A percentile compares a stretch with the other conserved stretches of the same genome.
Conservation (phyloP, 2,888 invertebrate genomes). For the Patella ulyssiponensis region DNA sequence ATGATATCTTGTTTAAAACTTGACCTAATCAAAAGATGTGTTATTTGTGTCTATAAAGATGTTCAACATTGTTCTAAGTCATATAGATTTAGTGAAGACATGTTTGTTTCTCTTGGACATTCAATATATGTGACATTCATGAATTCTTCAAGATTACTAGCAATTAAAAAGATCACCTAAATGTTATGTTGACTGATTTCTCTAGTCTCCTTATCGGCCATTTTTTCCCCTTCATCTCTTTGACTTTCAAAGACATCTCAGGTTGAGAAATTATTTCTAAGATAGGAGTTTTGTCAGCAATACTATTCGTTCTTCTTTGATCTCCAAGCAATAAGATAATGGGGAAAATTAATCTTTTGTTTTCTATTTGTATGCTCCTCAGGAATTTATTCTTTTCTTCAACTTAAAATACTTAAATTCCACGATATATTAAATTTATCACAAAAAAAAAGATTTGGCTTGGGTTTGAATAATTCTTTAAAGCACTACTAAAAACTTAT, state of each 20-base stretch:
- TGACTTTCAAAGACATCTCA: not conserved
- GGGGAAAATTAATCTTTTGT: too few species aligned
- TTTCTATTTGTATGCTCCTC: too few species aligned
- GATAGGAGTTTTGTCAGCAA: not conserved
- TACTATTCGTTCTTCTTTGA: not conserved
- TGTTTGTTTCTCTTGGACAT: conserved; percentile 4
- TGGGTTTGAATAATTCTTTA: too few species aligned
- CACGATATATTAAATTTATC: too few species aligned
- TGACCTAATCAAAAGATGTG: too few species aligned
- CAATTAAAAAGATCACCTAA: conserved; percentile 11
- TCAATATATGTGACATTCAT: conserved; percentile 4
- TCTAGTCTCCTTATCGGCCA: not conserved
- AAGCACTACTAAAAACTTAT: too few species aligned
- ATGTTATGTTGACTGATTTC: conserved; percentile 4
- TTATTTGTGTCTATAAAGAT: too few species aligned
- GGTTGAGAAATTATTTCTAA: not conserved
- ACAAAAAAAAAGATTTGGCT: too few species aligned
- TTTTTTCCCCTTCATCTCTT: not conserved
- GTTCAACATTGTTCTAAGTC: not conserved
- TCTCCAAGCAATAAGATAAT: too few species aligned
- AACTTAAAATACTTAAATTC: too few species aligned
- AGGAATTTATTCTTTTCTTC: too few species aligned
- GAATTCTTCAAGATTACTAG: conserved; percentile 3
- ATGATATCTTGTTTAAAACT: too few species aligned
- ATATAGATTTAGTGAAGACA: conserved; percentile 3